Evolutionary conservation across 2,888 invertebrate genomes (phyloP).

Genomic region (Xanthia icteritia): DNA sequence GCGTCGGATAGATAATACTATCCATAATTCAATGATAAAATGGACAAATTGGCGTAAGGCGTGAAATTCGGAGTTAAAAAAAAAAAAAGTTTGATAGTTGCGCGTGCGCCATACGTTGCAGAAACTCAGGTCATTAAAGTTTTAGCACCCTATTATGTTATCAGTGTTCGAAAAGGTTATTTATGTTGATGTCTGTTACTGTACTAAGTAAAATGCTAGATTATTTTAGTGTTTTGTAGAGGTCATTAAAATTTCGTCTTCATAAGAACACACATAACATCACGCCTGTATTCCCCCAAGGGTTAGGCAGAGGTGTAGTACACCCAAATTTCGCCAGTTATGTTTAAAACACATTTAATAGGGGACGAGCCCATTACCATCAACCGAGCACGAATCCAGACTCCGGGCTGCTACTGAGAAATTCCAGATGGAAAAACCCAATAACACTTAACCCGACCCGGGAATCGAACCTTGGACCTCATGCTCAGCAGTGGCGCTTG

Average conservation of each 20-base stretch:
- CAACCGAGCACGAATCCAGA: neutral
- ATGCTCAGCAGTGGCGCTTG: neutral
- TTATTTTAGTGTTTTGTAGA: neutral
- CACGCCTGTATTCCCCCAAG: neutral
- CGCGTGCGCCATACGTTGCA: neutral
- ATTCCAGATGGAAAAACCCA: neutral
- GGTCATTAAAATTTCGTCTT: neutral
- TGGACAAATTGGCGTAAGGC: conserved; percentile 31
- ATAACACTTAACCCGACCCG: neutral
- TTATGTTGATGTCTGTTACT: neutral
- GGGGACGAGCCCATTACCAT: too few species aligned
- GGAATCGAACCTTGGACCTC: neutral
- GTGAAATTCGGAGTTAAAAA: conserved; percentile 3
- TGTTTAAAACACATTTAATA: too few species aligned
- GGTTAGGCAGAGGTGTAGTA: neutral
- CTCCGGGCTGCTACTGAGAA: neutral
- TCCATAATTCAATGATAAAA: conserved; percentile 16
- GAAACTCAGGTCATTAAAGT: conserved; percentile 12
- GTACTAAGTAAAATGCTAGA: conserved; percentile 11
- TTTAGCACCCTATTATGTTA: conserved; percentile 31
- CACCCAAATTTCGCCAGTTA: neutral
- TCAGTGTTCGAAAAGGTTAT: conserved; percentile 13
- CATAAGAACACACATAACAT: neutral
- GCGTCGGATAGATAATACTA: neutral
- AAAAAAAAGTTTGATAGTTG: conserved; percentile 34